Percentiles rank a stretch among this genome's conserved stretches.
Conservation (phyloP, 1,140 invertebrate genomes). For the Probaryconus sp. region DNA sequence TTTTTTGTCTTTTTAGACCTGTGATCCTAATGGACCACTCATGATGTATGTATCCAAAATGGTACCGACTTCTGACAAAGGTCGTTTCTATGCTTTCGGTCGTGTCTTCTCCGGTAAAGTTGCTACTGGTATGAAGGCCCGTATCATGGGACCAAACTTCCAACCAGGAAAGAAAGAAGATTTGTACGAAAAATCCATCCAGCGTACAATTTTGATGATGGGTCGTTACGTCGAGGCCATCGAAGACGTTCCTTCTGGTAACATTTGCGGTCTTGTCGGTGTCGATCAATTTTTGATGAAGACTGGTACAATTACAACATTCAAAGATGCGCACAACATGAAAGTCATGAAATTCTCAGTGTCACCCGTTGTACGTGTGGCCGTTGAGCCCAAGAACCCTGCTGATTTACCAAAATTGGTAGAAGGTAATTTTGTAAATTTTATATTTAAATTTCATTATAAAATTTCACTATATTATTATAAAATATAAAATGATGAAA, state of each 20-base stretch:
- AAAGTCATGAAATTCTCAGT: conserved; percentile 99
- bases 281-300: conserved; percentile 99
- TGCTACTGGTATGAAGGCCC: conserved; percentile 96
- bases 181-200: conserved; percentile 99
- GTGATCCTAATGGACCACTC: conserved; percentile 96
- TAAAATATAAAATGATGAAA: conserved; percentile 68
- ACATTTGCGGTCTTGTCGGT: conserved; percentile 99
- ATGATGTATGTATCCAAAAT: conserved; percentile 99
- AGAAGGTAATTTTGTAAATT: conserved; percentile 83
- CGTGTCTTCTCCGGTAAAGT: conserved; percentile 99
- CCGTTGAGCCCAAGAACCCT: conserved; percentile 99
- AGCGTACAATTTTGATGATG: conserved; percentile 99
- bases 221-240: conserved; percentile 99
- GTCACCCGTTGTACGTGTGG: conserved; percentile 99
- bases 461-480: conserved; percentile 2
- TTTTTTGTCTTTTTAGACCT: conserved; percentile 83
- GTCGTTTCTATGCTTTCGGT: conserved; percentile 99
- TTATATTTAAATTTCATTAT: conserved; percentile 9
- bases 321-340: conserved; percentile 99
- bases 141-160: conserved; percentile 99
- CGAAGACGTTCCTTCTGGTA: conserved; percentile 98
- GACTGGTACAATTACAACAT: conserved; percentile 99
- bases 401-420: conserved; percentile 99
- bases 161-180: conserved; percentile 99
- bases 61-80: conserved; percentile 99